Conservation (phyloP, 2,888 invertebrate genomes). For the Tryphoninae sp. region DNA sequence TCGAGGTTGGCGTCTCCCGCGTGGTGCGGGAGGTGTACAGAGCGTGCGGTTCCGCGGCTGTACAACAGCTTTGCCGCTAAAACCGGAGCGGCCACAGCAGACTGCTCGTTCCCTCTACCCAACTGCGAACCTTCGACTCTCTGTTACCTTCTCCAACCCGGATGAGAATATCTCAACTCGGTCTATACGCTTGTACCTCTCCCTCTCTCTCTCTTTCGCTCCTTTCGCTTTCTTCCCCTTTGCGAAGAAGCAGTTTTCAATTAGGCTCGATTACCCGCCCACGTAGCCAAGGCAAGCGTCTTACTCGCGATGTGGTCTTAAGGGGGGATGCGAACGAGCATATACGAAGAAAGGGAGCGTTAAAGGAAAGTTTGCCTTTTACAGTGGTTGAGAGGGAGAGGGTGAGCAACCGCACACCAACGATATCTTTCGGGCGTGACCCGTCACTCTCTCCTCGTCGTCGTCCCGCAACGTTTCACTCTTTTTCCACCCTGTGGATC, state of each 20-base stretch:
- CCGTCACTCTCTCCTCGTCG: conserved; percentile 49
- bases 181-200: conserved; percentile 21
- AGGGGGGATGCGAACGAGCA: neutral
- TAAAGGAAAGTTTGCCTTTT: conserved; percentile 43
- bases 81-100: conserved; percentile 38
- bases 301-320: conserved; percentile 31
- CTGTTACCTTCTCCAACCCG: conserved; percentile 10
- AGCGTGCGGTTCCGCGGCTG: conserved; percentile 29
- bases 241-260: conserved; percentile 54
- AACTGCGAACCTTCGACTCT: conserved; percentile 23
- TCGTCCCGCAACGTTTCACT: conserved; percentile 16
- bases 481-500: conserved; percentile 8
- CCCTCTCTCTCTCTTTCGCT: neutral
- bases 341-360: neutral
- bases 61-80: conserved; percentile 41
- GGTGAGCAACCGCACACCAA: conserved; percentile 20
- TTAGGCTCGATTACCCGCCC: conserved; percentile 60
- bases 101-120: conserved; percentile 41
- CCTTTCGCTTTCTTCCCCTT: neutral
- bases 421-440: conserved; percentile 57
- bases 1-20: conserved; percentile 10
- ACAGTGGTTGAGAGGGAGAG: neutral
- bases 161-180: conserved; percentile 20
- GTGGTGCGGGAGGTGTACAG: neutral
- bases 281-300: conserved; percentile 43